Percentiles rank a stretch among this genome's conserved stretches.
phyloP scores from a whole-genome alignment of 2,797 vertebrate genomes.

The Sarcophilus harrisii region DNA sequence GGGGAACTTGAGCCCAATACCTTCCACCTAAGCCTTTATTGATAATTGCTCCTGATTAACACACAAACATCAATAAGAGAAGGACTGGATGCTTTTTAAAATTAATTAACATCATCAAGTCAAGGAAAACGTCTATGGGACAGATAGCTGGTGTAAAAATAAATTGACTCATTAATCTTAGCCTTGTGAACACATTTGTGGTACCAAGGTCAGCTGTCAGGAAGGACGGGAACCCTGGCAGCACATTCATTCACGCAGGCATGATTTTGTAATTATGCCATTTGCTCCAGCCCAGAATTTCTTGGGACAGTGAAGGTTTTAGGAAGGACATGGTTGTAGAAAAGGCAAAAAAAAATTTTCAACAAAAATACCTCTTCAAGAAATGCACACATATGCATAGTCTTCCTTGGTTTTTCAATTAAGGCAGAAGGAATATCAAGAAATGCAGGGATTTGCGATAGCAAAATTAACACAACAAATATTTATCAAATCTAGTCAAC shows the following conservation, averaged over 20 bases:
- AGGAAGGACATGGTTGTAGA: slow-evolving; percentile 11
- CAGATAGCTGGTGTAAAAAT: slow-evolving; percentile 83
- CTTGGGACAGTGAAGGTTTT: slow-evolving; percentile 61
- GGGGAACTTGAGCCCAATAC: slow-evolving; percentile 67
- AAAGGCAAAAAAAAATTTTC: slow-evolving; percentile 15
- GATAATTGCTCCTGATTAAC: slow-evolving; percentile 84
- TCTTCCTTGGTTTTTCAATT: not conserved
- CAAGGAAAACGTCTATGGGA: slow-evolving; percentile 83
- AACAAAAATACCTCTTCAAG: not conserved
- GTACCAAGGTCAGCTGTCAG: slow-evolving; percentile 82
- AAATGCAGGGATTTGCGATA: not conserved
- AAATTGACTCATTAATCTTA: slow-evolving; percentile 88
- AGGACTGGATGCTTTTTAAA: slow-evolving; percentile 79
- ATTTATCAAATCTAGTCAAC: not conserved
- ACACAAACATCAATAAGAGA: slow-evolving; percentile 78
- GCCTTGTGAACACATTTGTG: slow-evolving; percentile 81
- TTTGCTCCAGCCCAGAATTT: slow-evolving; percentile 62
- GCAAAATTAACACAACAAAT: not conserved
- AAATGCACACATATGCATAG: not conserved
- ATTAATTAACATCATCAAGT: slow-evolving; percentile 85
- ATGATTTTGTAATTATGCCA: slow-evolving; percentile 70
- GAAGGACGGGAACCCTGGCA: slow-evolving; percentile 69
- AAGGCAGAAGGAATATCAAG: not conserved
- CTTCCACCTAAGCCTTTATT: slow-evolving; percentile 74
- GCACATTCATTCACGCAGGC: slow-evolving; percentile 72